These are phyloP conservation scores for Scortum barcoo DNA, from an alignment of 2,113 vertebrate species.

Conservation along the genomic window DNA sequence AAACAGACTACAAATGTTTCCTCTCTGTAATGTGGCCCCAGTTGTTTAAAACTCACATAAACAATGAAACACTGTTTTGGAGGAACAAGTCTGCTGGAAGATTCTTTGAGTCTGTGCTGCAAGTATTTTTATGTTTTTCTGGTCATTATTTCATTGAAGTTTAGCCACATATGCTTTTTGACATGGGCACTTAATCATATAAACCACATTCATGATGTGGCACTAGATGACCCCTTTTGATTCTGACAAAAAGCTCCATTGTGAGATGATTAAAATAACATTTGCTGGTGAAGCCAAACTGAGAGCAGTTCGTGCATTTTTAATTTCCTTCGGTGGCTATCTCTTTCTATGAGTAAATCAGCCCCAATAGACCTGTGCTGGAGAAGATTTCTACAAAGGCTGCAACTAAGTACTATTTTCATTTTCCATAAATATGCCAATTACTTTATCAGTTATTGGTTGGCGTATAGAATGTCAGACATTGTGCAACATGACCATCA, in stretches of 20 bases:
- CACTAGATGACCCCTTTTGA: constrained; percentile 17
- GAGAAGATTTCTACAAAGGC: not conserved
- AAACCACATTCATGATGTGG: constrained; percentile 42
- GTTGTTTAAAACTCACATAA: constrained; percentile 21
- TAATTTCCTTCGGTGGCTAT: not conserved
- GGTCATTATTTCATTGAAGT: constrained; percentile 39
- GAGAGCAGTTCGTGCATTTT: not conserved
- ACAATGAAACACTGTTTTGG: constrained; percentile 37
- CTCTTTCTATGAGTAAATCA: constrained; percentile 13
- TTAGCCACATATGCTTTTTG: constrained; percentile 35
- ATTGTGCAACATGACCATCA: not conserved
- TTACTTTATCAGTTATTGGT: not conserved
- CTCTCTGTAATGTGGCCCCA: constrained; percentile 8
- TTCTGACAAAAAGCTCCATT: constrained; percentile 24
- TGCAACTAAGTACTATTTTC: not conserved
- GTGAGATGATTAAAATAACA: constrained; percentile 10
- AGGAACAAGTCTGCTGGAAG: not conserved
- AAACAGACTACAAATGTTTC: not conserved
- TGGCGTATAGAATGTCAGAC: not conserved
- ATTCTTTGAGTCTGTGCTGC: constrained; percentile 3
- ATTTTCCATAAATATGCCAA: not conserved
- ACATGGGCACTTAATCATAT: constrained; percentile 40
- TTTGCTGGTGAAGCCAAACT: constrained; percentile 21
- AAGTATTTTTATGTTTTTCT: not conserved
- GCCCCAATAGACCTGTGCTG: not conserved